Evolutionary conservation across 2,888 invertebrate species (phyloP), one percentile per base, ranked within the genome.

Genomic region (Neoitamus cyanurus): DNA sequence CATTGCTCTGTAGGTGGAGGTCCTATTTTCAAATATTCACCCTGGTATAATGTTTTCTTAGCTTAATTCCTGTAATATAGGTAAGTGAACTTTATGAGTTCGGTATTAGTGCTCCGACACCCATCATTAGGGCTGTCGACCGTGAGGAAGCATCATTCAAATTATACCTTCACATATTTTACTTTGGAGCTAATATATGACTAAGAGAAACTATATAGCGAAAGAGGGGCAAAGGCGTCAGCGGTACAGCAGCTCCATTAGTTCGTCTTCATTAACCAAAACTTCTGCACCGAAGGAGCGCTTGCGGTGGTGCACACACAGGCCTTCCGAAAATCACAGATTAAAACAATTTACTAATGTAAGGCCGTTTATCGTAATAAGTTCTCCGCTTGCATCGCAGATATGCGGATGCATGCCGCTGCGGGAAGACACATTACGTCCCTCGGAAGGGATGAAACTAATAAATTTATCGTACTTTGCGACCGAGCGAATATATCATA

Each of bases 261-360:
- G 20, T 20, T 3, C 25, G 20, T 58, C 58, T 58, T 58, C 58
- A 58, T 58, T 58, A 58, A 9, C 20, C 6, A 20, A 58, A 25
- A 20, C 58, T 25, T 58, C 7, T 58, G 5, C 58, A 9, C 9
- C 25, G 11, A 58, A 25, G 9, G 3, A 58, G 58, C 2, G 3
- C 58, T 58, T 15, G 13, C n/a, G 42, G n/a, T 42, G 5, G 31
- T 37, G 9, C 58, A 9, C 58, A 7, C 6, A 11, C 1, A 58
- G 58, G 3, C 58, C n/a, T 42, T 15, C 5, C 42, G n/a, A n/a
- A 42, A 42, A 42, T 42, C 42, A 42, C 58, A 58, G 58, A 80
- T 80, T 34, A 58, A 25, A 80, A 80, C 58, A 80, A 48, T 80
- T 80, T 80, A 48, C 78, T 80, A 80, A 48, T 80, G 77, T 42